Conservation (phyloP, 1,140 invertebrate genomes). For the Arion vulgaris region DNA sequence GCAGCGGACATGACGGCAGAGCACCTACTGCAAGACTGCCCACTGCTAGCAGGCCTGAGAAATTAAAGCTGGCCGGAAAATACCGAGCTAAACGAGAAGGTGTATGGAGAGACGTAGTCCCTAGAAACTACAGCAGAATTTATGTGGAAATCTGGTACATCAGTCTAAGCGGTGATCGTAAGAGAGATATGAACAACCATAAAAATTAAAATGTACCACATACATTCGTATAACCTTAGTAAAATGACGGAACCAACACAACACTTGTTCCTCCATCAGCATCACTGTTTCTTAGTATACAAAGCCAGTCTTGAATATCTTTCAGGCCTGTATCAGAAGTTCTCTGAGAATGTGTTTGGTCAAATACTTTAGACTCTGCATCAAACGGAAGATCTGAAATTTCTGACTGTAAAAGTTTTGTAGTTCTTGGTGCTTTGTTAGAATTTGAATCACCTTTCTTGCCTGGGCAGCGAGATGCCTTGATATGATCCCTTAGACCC, state of each 20-base stretch:
- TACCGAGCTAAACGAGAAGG: too few species aligned
- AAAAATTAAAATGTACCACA: too few species aligned
- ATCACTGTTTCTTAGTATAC: background rate
- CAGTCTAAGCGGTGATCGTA: too few species aligned
- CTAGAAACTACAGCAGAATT: too few species aligned
- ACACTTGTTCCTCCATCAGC: background rate
- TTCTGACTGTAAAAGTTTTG: background rate
- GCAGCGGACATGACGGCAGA: too few species aligned
- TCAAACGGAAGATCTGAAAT: background rate
- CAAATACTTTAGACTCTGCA: background rate
- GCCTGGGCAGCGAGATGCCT: background rate
- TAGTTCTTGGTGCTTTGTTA: background rate
- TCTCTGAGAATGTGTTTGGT: background rate
- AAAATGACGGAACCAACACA: slow-evolving; percentile 43
- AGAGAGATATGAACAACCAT: too few species aligned
- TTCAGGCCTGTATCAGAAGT: background rate
- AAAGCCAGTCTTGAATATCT: background rate
- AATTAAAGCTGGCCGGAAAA: too few species aligned
- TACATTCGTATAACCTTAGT: too few species aligned
- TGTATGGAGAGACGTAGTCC: too few species aligned
- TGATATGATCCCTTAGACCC: slow-evolving; percentile 57
- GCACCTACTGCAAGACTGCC: too few species aligned
- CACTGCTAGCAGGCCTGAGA: too few species aligned
- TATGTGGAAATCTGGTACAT: too few species aligned
- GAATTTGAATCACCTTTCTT: background rate